Evolutionary conservation across 2,797 vertebrate genomes (phyloP).

Genomic region (Microtus agrestis): DNA sequence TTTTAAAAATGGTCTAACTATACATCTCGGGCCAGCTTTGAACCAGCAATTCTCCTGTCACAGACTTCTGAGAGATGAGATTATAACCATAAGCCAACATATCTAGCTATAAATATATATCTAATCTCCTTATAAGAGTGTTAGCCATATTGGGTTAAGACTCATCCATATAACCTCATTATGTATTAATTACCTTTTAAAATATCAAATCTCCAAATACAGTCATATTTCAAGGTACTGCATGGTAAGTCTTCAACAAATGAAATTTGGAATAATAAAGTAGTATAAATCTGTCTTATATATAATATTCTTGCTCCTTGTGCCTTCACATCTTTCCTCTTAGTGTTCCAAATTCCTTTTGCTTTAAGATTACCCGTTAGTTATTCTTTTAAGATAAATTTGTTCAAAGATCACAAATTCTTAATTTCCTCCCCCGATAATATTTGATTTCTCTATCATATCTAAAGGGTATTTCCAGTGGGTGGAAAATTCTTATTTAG

Average conservation of each 20-base stretch:
- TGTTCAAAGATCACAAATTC: not conserved
- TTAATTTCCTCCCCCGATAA: not conserved
- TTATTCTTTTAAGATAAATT: not conserved
- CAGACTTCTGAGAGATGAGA: not conserved
- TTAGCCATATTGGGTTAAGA: not conserved
- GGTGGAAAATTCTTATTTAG: not conserved
- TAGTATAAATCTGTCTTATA: constrained; percentile 4
- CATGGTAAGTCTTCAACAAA: not conserved
- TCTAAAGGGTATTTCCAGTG: not conserved
- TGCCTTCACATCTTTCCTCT: not conserved
- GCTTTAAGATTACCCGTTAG: not conserved
- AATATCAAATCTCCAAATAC: not conserved
- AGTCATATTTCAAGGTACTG: not conserved
- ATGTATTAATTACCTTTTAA: not conserved
- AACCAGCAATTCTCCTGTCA: not conserved
- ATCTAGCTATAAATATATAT: not conserved
- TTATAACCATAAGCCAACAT: not conserved
- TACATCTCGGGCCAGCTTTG: not conserved
- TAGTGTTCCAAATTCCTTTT: not conserved
- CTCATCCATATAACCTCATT: not conserved
- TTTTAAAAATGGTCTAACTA: not conserved
- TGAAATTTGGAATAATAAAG: not conserved
- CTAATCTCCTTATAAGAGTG: not conserved
- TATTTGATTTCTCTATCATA: not conserved
- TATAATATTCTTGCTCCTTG: not conserved